A percentile compares a stretch with the other conserved stretches of the same genome.
phyloP scores from a whole-genome alignment of 1,140 invertebrate genomes.

The Drosophila simulans region DNA sequence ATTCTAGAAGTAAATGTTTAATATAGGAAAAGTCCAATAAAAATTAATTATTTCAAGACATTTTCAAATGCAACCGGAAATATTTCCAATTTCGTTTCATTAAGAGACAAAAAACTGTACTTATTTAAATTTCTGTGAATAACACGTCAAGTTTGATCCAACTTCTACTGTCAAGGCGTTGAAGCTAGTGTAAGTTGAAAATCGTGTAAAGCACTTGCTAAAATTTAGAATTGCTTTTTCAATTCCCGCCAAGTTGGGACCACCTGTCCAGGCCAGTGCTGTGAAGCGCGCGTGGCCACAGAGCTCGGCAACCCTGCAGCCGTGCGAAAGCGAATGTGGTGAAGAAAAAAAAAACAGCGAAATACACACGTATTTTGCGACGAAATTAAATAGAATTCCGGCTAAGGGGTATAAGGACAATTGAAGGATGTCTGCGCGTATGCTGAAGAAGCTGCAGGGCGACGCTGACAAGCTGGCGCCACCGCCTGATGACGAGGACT shows the following conservation, averaged over 20 bases:
- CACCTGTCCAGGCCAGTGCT: conserved; percentile 10
- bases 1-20: too few species aligned
- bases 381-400: conserved; percentile 32
- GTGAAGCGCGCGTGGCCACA: not conserved
- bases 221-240: conserved; percentile 1
- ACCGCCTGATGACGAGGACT: conserved; percentile 59
- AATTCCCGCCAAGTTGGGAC: not conserved
- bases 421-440: conserved; percentile 87
- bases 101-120: not conserved
- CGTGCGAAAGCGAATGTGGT: conserved; percentile 12
- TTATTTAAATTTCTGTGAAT: not conserved
- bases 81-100: not conserved
- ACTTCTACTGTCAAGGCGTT: not conserved
- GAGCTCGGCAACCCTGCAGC: conserved; percentile 3
- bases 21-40: too few species aligned
- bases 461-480: conserved; percentile 84
- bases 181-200: not conserved
- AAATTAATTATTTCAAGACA: too few species aligned
- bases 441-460: conserved; percentile 88
- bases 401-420: conserved; percentile 1
- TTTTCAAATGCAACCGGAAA: too few species aligned
- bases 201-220: not conserved
- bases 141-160: not conserved
- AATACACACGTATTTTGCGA: conserved; percentile 21
- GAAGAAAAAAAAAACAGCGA: conserved; percentile 10